Percentiles rank a stretch among this genome's conserved stretches.
Conservation (phyloP, 1,140 invertebrate genomes). For the Dreissena rostriformis region DNA sequence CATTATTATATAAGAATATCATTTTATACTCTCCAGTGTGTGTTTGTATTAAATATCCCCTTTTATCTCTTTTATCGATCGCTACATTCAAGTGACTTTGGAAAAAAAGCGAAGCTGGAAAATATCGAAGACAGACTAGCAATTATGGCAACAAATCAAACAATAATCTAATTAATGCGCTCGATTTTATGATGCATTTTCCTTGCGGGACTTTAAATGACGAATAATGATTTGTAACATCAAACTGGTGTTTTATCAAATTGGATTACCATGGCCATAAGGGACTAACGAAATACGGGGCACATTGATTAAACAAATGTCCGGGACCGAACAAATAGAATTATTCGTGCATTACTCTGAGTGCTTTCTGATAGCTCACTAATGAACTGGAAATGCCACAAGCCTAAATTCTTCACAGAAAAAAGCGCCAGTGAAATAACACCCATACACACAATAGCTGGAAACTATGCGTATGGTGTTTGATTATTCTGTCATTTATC, state of each 20-base stretch:
- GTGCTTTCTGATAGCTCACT: slow-evolving; percentile 10
- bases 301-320: slow-evolving; percentile 57
- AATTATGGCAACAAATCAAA: slow-evolving; percentile 58
- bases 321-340: slow-evolving; percentile 52
- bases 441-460: too few relatives aligned
- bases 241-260: slow-evolving; percentile 52
- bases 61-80: too few relatives aligned
- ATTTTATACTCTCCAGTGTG: too few relatives aligned
- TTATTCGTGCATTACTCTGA: slow-evolving; percentile 45
- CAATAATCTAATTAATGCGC: slow-evolving; percentile 47
- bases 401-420: not conserved
- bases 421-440: too few relatives aligned
- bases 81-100: too few relatives aligned
- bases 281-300: slow-evolving; percentile 28
- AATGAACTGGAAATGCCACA: slow-evolving; percentile 7
- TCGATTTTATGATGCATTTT: slow-evolving; percentile 38
- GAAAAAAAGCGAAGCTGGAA: not conserved
- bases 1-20: too few relatives aligned
- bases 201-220: slow-evolving; percentile 36
- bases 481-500: too few relatives aligned
- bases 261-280: slow-evolving; percentile 53
- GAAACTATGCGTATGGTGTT: too few relatives aligned
- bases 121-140: not conserved
- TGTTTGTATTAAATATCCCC: too few relatives aligned
- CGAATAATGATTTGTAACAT: slow-evolving; percentile 47